Evolutionary conservation across 1,140 invertebrate genomes (phyloP), one percentile per base, ranked within the genome.

Genomic region (Phocides pigmalion): DNA sequence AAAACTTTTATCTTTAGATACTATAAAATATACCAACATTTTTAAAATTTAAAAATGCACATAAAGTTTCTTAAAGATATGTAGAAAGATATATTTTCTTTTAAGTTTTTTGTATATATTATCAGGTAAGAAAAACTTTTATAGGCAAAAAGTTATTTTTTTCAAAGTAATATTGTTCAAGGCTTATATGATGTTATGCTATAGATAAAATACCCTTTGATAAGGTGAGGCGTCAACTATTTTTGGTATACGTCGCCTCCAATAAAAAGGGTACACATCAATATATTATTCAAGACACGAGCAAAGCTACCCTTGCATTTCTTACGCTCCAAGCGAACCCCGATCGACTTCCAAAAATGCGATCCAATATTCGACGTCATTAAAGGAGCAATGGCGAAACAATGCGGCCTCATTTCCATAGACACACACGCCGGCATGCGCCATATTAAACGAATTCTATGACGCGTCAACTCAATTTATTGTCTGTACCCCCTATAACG

Each of bases 391-490:
- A 58, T 44, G 19, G 14, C 14, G 25, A 58, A 58, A 58, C 41
- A 58, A 58, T 58, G 54, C 54, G 20, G 19, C 8, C 53, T 44
- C 54, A 25, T 58, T 28, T 54, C 37, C 39, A 14, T 17, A 16
- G 39, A 9, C 53, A 58, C 53, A 58, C 39, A 58, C 64, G 42
- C 35, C 9, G 32, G 37, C 53, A 50, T 35, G 44, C 46, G 56
- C 47, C 56, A 51, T 56, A 64, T 68, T 79, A 79, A 79, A 74
- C 67, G 73, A 79, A 77, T 77, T 74, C 74, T 72, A 53, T 46
- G 28, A 54, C 54, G 53, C 62, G 70, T 68, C 68, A 74, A 79
- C 72, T 71, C 64, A 76, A 75, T 76, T 76, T 76, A 75, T 72
- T 69, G 64, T 68, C 41, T 53, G 37, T 20, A 41, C 62, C 66